Evolutionary conservation across 2,113 vertebrate species (phyloP), one percentile per base, ranked within the genome.

Genomic region (Emydocephalus ijimae): DNA sequence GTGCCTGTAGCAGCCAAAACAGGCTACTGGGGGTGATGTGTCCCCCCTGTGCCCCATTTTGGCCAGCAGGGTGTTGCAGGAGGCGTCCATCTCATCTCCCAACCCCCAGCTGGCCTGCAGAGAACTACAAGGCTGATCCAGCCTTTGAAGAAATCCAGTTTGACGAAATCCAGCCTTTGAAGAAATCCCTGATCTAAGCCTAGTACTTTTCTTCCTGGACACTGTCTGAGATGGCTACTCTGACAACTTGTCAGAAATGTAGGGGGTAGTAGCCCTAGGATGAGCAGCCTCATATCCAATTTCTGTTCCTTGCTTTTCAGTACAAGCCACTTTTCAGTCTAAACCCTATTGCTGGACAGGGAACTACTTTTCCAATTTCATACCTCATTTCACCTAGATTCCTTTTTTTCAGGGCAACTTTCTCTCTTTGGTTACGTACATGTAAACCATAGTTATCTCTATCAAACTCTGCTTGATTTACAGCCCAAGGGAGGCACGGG

Each of bases 311-410:
- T 90, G 81, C 86, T 81, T 50, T 94, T 59, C 50, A 52, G 94
- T 90, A 50, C 90, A 88, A 69, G 39, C 85, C 21, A 55, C 94
- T 94, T 91, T 94, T 64, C 88, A 93, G 94, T 52, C 91, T 88
- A 57, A 91, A 48, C 3, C 85, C 86, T 39, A 21, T 10, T 24
- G 45, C 39, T 69, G 74, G 48, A 92, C 52, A 87, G 85, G 87
- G 69, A 96, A 86, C 86, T 85, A 54, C 14, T 54, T 86, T 96
- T 92, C 93, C 87, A 85, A 64, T 94, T 95, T 92, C 88, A 91
- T 92, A 92, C 86, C 87, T 94, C 69, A 89, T 92, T 92, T 92
- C 91, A 85, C 85, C 48, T 48, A 20, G 55, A 87, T 93, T 64
- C 26, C 74, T 81, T 89, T 61, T 61, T 91, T 86, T 24, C 88